Conservation (phyloP, 2,888 invertebrate genomes). For the Actias luna region DNA sequence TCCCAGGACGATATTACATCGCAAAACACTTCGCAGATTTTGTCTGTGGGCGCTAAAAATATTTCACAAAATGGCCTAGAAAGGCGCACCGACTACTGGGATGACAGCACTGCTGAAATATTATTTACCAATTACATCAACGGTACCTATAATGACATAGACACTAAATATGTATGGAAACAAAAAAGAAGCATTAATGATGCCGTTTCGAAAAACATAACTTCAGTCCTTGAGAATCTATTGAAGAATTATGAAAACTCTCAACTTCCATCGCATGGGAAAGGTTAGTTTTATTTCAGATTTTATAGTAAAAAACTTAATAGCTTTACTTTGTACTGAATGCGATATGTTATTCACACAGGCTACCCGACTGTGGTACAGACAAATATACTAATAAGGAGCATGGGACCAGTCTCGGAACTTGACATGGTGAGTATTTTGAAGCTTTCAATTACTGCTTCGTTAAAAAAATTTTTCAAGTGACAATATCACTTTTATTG, state of each 20-base stretch:
- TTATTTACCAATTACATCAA: conserved; percentile 64
- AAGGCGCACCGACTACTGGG: conserved; percentile 53
- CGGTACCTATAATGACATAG: conserved; percentile 54
- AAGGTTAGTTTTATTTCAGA: conserved; percentile 78
- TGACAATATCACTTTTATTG: too few relatives aligned
- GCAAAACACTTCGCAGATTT: conserved; percentile 60
- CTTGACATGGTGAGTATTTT: conserved; percentile 88
- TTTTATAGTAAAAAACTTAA: background rate
- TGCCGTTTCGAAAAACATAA: conserved; percentile 91
- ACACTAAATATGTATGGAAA: conserved; percentile 49
- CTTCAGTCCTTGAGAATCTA: conserved; percentile 91
- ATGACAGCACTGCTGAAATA: conserved; percentile 52
- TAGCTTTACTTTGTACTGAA: conserved; percentile 20
- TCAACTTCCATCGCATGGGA: conserved; percentile 93
- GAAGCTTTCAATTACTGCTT: background rate
- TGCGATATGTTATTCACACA: conserved; percentile 57
- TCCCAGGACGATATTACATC: conserved; percentile 55
- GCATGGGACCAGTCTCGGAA: conserved; percentile 96
- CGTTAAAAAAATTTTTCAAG: background rate
- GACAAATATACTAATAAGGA: conserved; percentile 93
- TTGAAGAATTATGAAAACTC: conserved; percentile 95
- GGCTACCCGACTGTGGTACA: conserved; percentile 91
- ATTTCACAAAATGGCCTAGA: conserved; percentile 45
- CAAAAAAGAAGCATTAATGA: conserved; percentile 83
- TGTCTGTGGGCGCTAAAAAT: conserved; percentile 63